Base-by-base conservation (phyloP, 2,888 invertebrate genomes). In the Tetragonula carbonaria region DNA sequence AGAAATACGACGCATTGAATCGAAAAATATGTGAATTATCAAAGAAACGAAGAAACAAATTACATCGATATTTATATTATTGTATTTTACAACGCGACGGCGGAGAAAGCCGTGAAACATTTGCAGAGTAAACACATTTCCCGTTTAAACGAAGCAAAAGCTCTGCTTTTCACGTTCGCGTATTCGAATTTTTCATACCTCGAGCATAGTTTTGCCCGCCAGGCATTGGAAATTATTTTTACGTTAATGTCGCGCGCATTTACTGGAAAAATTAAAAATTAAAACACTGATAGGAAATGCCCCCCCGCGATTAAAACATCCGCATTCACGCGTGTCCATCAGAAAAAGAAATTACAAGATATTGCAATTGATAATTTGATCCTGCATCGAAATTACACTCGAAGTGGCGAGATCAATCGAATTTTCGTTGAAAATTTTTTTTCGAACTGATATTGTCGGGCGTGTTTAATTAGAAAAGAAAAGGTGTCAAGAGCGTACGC, bases 301-400 rank as follows among this genome's bases (percentile, higher is more conserved):
- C 8, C 28, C 8, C 3, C 16, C 57, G 51, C 50, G 11, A 28
- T 59, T 23, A 23, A 23, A 23, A 23, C 23, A 23, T 23, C 23
- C 23, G 23, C 23, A 23, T 23, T 23, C 23, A 23, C 23, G 23
- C 23, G 23, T 23, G 23, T 23, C 23, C 23, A n/a, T 63, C 68
- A 4, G 3, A 33, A 38, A 8, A 38, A 45, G 8, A 2, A 45
- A 82, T 55, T 68, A 45, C 51, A 76, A 59, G 68, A 16, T n/a
- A 23, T 14, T 81, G 13, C 28, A 63, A 33, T 50, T 51, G 63
- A 57, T 16, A 55, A 71, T 50, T 71, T 72, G 75, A 63, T 72
- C 50, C 67, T 67, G 67, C 38, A 45, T 45, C 45, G 8, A 45
- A 45, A 45, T 45, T 45, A 45, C 8, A 45, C 45, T 1, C 45